phyloP scores from a whole-genome alignment of 2,113 vertebrate species.

The Antechinus stuartii region DNA sequence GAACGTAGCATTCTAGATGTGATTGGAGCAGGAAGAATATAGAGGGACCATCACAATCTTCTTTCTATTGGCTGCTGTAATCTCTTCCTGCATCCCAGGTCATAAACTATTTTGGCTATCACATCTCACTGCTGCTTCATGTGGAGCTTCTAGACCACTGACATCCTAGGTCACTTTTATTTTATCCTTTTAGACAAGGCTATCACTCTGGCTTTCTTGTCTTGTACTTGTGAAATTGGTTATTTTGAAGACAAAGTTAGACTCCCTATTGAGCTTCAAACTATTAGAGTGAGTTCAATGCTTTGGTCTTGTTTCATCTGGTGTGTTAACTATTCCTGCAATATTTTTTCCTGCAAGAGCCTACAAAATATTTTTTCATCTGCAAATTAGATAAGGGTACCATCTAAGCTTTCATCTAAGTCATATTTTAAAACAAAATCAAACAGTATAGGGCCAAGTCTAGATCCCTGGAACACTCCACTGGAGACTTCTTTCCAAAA shows the following conservation, averaged over 20 bases:
- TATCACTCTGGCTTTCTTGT: not conserved
- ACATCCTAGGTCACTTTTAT: not conserved
- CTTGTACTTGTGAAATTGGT: not conserved
- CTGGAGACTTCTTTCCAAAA: not conserved
- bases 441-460: not conserved
- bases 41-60: not conserved
- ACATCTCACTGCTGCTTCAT: not conserved
- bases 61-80: not conserved
- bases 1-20: not conserved
- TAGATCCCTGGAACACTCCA: not conserved
- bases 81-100: not conserved
- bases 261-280: not conserved
- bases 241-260: not conserved
- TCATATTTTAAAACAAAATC: not conserved
- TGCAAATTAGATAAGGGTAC: not conserved
- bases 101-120: not conserved
- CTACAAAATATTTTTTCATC: not conserved
- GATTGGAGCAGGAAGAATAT: not conserved
- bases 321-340: not conserved
- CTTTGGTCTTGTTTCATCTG: not conserved
- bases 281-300: not conserved
- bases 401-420: not conserved
- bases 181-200: not conserved
- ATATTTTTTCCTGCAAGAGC: too few species aligned
- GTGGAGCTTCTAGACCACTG: not conserved